A percentile compares a stretch with the other conserved stretches of the same genome.
Conservation (phyloP, 92 coral and sea anemone species). For the Palythoa grandis region DNA sequence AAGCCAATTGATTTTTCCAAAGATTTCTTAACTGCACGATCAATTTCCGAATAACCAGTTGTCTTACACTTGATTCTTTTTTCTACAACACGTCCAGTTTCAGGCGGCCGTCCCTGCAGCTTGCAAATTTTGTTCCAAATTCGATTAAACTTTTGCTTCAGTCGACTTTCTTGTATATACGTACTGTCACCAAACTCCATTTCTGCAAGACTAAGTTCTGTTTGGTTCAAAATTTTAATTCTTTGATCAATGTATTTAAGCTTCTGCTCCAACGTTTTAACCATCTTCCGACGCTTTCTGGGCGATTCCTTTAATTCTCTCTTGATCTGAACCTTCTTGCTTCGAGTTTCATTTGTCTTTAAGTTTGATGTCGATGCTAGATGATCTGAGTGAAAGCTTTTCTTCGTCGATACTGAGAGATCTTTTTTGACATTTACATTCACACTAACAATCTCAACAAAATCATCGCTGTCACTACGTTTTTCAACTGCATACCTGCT, state of each 20-base stretch:
- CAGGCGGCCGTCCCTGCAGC: constrained; percentile 77
- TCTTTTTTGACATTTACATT: not conserved
- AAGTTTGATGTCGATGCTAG: constrained; percentile 5
- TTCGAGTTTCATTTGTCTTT: not conserved
- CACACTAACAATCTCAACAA: constrained; percentile 37
- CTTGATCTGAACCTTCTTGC: not conserved
- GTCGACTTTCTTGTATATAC: constrained; percentile 76
- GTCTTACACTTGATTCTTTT: constrained; percentile 62
- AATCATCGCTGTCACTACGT: constrained; percentile 35
- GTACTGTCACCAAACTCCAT: constrained; percentile 85
- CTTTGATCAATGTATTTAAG: constrained; percentile 63
- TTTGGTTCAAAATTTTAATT: constrained; percentile 78
- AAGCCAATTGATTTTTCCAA: constrained; percentile 67
- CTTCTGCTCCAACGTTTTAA: constrained; percentile 59
- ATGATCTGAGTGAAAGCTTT: not conserved
- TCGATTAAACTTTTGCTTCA: constrained; percentile 77
- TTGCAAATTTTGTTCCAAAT: constrained; percentile 87
- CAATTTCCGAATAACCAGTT: constrained; percentile 78
- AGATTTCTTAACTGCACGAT: constrained; percentile 73
- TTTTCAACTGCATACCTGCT: not conserved
- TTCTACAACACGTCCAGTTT: constrained; percentile 91
- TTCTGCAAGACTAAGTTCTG: constrained; percentile 91
- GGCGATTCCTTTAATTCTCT: constrained; percentile 30
- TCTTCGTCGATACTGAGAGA: not conserved
- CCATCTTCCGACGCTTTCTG: constrained; percentile 62